Evolutionary conservation across 2,797 vertebrate species (phyloP).

Genomic region (Cyprinodon diabolis): DNA sequence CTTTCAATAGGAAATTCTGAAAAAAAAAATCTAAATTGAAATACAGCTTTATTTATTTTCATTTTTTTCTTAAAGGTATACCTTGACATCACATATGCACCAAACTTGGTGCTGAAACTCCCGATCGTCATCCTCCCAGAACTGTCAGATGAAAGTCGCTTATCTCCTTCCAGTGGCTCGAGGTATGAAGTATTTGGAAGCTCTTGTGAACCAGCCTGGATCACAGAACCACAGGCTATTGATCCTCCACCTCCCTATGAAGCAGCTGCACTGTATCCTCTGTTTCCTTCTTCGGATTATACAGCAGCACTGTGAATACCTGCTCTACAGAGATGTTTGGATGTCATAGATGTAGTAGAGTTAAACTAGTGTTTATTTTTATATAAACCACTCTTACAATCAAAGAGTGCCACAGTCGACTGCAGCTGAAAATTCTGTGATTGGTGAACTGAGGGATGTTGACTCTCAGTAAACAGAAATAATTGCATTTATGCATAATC

Average conservation of each 20-base stretch:
- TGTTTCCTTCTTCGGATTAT: constrained; percentile 2
- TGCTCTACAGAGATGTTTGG: neutral
- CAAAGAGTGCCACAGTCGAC: no score
- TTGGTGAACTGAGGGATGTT: no score
- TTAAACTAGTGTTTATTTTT: neutral
- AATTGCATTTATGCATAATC: no score
- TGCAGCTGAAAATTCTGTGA: no score
- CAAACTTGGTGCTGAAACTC: constrained; percentile 76
- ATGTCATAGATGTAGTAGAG: neutral
- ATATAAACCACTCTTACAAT: neutral
- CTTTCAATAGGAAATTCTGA: no score
- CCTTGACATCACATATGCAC: constrained; percentile 76
- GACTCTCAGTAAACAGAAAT: no score
- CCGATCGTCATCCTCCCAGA: constrained; percentile 65
- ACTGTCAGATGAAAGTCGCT: neutral
- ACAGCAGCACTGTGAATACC: neutral
- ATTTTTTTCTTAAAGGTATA: constrained; percentile 64
- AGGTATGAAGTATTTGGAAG: constrained; percentile 41
- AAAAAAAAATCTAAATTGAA: no score
- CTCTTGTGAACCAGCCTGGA: constrained; percentile 28
- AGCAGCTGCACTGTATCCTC: constrained; percentile 43
- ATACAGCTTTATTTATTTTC: no score
- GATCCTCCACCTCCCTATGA: constrained; percentile 59
- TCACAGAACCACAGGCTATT: neutral
- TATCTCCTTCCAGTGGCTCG: constrained; percentile 13